Evolutionary conservation across 2,888 invertebrate species (phyloP).

Genomic region (Marasmarcha lunaedactyla): DNA sequence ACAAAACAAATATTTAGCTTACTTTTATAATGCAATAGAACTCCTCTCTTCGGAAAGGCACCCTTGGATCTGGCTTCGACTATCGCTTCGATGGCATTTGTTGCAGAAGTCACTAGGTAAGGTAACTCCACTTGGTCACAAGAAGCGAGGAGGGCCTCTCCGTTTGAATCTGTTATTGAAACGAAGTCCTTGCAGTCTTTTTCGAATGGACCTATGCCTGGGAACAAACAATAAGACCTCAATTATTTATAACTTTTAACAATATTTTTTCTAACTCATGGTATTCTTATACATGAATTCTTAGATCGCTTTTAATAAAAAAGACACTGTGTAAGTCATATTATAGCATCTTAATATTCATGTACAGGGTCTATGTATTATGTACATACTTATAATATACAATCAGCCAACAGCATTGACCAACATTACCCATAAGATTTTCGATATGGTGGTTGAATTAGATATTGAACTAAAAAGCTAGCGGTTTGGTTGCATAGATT

Average conservation of each 20-base stretch:
- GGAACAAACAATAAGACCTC: conserved; percentile 9
- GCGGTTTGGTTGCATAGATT: too few species aligned
- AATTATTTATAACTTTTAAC: neutral
- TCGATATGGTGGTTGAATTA: too few species aligned
- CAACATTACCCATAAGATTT: too few species aligned
- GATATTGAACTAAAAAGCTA: too few species aligned
- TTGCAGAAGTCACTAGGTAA: conserved; percentile 51
- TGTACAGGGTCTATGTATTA: too few species aligned
- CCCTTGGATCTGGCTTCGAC: conserved; percentile 60
- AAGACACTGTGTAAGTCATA: too few species aligned
- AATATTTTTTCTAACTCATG: neutral
- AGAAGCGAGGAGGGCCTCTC: conserved; percentile 54
- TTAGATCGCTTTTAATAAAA: too few species aligned
- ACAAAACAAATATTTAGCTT: too few species aligned
- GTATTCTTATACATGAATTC: neutral
- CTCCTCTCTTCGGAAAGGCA: conserved; percentile 73
- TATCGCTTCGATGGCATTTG: conserved; percentile 51
- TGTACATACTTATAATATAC: too few species aligned
- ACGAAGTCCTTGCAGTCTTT: conserved; percentile 63
- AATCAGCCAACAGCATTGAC: too few species aligned
- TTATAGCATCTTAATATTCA: too few species aligned
- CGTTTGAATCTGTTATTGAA: conserved; percentile 56
- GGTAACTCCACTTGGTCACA: conserved; percentile 69
- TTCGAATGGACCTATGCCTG: conserved; percentile 61
- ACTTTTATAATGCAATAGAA: conserved; percentile 75